These are phyloP conservation scores for Drosophila nigritarsus DNA, from an alignment of 2,888 invertebrate species.

Conservation along the genomic window DNA sequence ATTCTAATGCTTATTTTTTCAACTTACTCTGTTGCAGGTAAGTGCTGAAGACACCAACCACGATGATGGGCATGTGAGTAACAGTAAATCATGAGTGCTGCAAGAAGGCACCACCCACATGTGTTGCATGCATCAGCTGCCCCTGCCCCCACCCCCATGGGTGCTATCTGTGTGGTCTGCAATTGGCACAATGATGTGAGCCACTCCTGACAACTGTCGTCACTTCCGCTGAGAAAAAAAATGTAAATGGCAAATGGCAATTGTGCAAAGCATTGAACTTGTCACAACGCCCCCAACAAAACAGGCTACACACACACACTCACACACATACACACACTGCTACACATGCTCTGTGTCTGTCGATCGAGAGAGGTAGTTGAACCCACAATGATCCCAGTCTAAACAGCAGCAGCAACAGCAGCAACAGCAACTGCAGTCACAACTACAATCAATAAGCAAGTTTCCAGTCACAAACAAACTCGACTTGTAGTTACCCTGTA, in stretches of 20 bases:
- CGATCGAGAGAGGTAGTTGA: conserved; percentile 48
- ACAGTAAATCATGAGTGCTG: conserved; percentile 22
- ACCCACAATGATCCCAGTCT: conserved; percentile 39
- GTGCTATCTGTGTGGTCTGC: conserved; percentile 48
- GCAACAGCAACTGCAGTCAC: conserved; percentile 20
- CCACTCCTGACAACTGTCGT: conserved; percentile 72
- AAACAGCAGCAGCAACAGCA: conserved; percentile 17
- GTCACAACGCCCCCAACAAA: conserved; percentile 62
- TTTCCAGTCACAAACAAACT: background rate
- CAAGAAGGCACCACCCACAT: conserved; percentile 43
- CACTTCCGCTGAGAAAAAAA: conserved; percentile 65
- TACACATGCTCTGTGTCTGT: background rate
- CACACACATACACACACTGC: background rate
- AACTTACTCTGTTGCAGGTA: conserved; percentile 64
- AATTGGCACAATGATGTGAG: conserved; percentile 46
- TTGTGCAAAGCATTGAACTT: conserved; percentile 64
- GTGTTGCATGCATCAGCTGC: background rate
- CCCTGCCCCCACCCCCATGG: background rate
- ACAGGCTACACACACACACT: background rate
- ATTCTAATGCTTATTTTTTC: conserved; percentile 51
- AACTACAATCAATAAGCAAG: conserved; percentile 18
- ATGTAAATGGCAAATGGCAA: conserved; percentile 2
- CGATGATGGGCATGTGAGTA: conserved; percentile 63
- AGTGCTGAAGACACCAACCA: conserved; percentile 54
- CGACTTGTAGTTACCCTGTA: background rate